Conservation (phyloP, 2,113 vertebrate genomes). For the Acanthisitta chloris region DNA sequence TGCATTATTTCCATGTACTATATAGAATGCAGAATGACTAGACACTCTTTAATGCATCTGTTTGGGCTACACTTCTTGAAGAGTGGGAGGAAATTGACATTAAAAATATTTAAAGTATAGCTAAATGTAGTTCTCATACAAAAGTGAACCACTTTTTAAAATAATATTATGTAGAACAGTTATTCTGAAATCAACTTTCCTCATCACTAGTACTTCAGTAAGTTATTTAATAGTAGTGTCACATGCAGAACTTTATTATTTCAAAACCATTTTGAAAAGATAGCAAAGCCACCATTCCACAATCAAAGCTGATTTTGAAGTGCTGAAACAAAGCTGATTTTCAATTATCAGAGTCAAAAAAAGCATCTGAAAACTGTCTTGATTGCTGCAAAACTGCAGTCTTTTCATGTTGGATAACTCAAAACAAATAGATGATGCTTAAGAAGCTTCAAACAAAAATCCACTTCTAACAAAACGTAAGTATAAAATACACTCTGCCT, state of each 20-base stretch:
- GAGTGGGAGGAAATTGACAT: neutral
- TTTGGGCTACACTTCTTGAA: neutral
- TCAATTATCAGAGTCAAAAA: slow-evolving; percentile 49
- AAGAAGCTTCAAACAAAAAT: slow-evolving; percentile 38
- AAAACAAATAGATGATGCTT: slow-evolving; percentile 42
- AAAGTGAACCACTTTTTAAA: neutral
- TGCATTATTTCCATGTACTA: neutral
- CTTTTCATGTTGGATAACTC: slow-evolving; percentile 38
- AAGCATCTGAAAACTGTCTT: neutral
- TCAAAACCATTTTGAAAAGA: slow-evolving; percentile 4
- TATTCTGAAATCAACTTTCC: neutral
- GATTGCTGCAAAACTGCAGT: slow-evolving; percentile 14
- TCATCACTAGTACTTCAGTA: neutral
- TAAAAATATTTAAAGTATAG: neutral
- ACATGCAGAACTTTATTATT: slow-evolving; percentile 7
- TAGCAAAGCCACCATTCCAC: neutral
- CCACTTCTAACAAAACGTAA: slow-evolving; percentile 1
- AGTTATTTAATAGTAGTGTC: neutral
- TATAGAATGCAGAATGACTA: neutral
- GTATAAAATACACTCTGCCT: neutral
- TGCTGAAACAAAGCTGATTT: slow-evolving; percentile 58
- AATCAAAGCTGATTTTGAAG: slow-evolving; percentile 58
- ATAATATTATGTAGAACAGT: neutral
- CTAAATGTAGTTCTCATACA: neutral
- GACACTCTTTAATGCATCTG: neutral